Evolutionary conservation across 2,113 vertebrate genomes (phyloP).

Genomic region (Acrocephalus arundinaceus): DNA sequence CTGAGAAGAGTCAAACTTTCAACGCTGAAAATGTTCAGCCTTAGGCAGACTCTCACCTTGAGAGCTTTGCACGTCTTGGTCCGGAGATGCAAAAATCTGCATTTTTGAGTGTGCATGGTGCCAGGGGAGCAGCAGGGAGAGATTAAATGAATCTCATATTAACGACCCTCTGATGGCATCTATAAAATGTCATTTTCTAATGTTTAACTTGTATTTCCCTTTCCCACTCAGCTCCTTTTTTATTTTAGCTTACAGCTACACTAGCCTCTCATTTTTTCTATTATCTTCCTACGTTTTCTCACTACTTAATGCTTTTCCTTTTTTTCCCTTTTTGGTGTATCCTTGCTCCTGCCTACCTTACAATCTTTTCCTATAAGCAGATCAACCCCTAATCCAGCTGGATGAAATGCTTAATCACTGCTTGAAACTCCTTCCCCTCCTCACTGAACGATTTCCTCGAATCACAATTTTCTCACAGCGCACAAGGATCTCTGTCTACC

Average conservation of each 20-base stretch:
- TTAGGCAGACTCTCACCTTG: background rate
- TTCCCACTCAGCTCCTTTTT: background rate
- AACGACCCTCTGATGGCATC: background rate
- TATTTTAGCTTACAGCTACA: background rate
- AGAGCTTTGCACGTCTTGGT: background rate
- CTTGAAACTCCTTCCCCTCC: background rate
- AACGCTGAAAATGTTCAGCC: background rate
- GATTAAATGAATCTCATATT: background rate
- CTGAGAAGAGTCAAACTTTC: background rate
- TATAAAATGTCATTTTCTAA: background rate
- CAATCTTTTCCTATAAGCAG: background rate
- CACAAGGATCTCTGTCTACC: background rate
- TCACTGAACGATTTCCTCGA: background rate
- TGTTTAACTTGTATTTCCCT: background rate
- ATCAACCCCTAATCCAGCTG: background rate
- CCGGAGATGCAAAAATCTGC: background rate
- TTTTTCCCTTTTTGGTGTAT: background rate
- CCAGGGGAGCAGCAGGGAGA: background rate
- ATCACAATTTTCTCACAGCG: background rate
- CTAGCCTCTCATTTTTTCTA: background rate
- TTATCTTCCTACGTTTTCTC: background rate
- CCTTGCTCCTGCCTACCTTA: background rate
- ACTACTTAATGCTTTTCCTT: background rate
- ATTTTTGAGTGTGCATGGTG: background rate
- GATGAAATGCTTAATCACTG: slow-evolving; percentile 9